These are phyloP conservation scores for Drosophila funebris DNA, from an alignment of 1,140 invertebrate species.

Conservation along the genomic window DNA sequence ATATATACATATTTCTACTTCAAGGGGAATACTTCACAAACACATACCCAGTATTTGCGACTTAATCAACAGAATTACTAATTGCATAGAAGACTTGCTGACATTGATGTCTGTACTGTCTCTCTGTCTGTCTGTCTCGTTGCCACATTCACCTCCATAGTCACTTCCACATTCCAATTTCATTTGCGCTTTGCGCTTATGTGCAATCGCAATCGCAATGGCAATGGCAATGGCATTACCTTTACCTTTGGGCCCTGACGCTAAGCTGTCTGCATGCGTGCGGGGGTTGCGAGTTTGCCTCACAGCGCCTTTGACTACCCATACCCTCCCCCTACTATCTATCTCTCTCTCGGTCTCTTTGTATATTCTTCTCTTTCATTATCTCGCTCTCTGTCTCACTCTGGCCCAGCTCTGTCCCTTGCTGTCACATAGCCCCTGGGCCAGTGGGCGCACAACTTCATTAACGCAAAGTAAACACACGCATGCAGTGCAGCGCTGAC, in stretches of 20 bases:
- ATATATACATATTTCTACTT: background rate
- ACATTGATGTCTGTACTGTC: conserved; percentile 67
- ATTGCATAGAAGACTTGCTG: conserved; percentile 76
- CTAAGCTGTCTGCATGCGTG: conserved; percentile 63
- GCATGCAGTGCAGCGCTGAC: conserved; percentile 71
- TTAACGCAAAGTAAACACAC: conserved; percentile 81
- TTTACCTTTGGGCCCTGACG: conserved; percentile 56
- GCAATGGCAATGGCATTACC: conserved; percentile 50
- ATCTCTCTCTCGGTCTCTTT: background rate
- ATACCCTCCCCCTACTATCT: background rate
- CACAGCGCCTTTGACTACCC: too few species aligned
- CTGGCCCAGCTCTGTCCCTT: background rate
- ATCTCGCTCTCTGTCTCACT: background rate
- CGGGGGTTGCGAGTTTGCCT: too few species aligned
- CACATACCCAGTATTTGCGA: conserved; percentile 40
- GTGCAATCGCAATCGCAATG: conserved; percentile 46
- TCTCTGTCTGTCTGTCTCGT: background rate
- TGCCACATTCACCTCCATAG: background rate
- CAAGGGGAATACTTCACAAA: background rate
- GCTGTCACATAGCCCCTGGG: conserved; percentile 19
- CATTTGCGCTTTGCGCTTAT: conserved; percentile 63
- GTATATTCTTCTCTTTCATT: too few species aligned
- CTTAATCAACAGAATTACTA: conserved; percentile 81
- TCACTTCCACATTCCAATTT: conserved; percentile 61
- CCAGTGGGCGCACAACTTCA: conserved; percentile 67